These are phyloP conservation scores for Pollachius pollachius DNA, from an alignment of 2,113 vertebrate genomes.

Conservation along the genomic window DNA sequence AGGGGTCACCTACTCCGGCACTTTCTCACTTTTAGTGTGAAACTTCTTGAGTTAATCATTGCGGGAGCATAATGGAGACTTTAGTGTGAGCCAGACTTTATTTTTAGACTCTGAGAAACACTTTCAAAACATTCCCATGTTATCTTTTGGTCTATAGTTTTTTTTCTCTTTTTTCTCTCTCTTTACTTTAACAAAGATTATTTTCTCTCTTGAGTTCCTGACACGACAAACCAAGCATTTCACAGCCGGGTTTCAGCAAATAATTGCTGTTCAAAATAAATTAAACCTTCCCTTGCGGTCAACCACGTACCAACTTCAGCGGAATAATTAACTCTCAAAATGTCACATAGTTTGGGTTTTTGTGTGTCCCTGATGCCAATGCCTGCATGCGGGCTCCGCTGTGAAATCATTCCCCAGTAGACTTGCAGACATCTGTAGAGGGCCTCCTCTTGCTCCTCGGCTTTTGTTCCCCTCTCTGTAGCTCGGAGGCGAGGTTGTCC, in stretches of 20 bases:
- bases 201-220: slow-evolving; percentile 24
- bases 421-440: no score
- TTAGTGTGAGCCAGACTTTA: no score
- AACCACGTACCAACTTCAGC: slow-evolving; percentile 17
- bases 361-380: slow-evolving; percentile 10
- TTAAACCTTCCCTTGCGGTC: neutral
- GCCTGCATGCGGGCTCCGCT: slow-evolving; percentile 10
- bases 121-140: no score
- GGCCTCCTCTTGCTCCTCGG: no score
- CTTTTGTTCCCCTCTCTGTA: no score
- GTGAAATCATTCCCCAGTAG: neutral
- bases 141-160: no score
- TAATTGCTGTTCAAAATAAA: slow-evolving; percentile 39
- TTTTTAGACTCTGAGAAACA: no score
- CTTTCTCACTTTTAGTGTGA: no score
- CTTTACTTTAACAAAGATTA: slow-evolving; percentile 41
- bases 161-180: slow-evolving; percentile 5
- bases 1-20: no score
- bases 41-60: no score
- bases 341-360: slow-evolving; percentile 25
- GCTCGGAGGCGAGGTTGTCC: no score
- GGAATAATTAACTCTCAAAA: slow-evolving; percentile 48
- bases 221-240: slow-evolving; percentile 34
- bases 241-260: slow-evolving; percentile 27
- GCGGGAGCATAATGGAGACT: no score